Base-by-base conservation (phyloP, 2,888 invertebrate species). In the Caenorhabditis becei region DNA sequence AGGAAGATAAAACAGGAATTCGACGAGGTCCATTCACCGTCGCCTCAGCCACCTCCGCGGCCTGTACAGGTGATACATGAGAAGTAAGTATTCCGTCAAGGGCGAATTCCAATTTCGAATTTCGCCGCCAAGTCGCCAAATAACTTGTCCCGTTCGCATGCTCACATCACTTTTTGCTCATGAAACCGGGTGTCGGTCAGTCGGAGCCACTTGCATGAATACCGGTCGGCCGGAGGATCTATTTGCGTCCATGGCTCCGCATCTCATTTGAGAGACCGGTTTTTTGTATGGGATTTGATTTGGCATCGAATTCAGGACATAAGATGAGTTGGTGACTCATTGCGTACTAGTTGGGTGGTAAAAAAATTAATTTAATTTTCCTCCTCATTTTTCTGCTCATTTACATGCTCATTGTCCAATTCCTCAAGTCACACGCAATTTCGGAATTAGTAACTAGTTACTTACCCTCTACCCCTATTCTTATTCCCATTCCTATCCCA, bases 1-100 rank as follows among this genome's bases (percentile, higher is more conserved):
- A 56, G 80, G 58, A 78, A 56, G 56, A 84, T 84, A 41, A 84
- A 84, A 63, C 79, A 83, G 70, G 84, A 84, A 54, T 80, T 84
- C 23, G 77, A 78, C 7, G 63, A 80, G 41, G 70, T 61, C 2
- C 51, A 66, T 14, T 58, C 63, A 11, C 49, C 69, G 14, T 59
- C 70, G 2, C 54, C 79, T 16, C 24, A 58, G 24, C 58, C 77
- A 7, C 53, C 47, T 18, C 4, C 47, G 1, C 47, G 62, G 1
- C 67, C 63, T 28, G 4, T 28, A 14, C 67, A 67, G 2, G 51
- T 61, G 11, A 28, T 70, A 0, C 49, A 70, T 47, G 75, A 81
- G 16, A 49, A 47, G 77, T 82, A 7, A 69, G 67, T n/a, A n/a
- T n/a, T n/a, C n/a, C n/a, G n/a, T n/a, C n/a, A n/a, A n/a, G n/a